Evolutionary conservation across 2,797 vertebrate genomes (phyloP), one percentile per base, ranked within the genome.

Genomic region (Peromyscus eremicus): DNA sequence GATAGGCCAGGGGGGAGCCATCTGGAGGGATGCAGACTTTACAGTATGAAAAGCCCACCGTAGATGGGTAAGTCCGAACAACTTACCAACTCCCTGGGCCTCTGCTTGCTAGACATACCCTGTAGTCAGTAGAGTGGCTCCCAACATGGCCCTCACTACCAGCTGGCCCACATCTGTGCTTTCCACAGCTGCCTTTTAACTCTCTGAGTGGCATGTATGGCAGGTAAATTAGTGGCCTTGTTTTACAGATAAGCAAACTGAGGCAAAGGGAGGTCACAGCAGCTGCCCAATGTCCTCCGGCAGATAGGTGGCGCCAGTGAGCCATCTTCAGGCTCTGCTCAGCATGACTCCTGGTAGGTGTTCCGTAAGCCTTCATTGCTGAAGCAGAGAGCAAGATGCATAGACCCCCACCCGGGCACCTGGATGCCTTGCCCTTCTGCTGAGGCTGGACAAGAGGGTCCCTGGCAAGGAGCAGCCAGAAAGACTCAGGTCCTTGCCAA

Each of bases 1-100:
- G 32, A 12, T 17, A 0, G 60, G 40, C 8, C 0, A 0, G 19
- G 9, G 5, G 4, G 5, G 3, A 34, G 17, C n/a, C 13, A 68
- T n/a, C 6, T 10, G 2, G 19, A 75, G 29, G 10, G 19, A 27
- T 1, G 1, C 21, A 7, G 88, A 64, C 2, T 21, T 21, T 17
- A 9, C 37, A 57, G 60, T 25, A 40, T 12, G 19, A 25, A 43
- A 77, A 55, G 17, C n/a, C 75, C 43, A 9, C 84, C 8, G 0
- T 1, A 5, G 23, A n/a, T 40, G 49, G 29, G 12, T 1, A 4
- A 25, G 7, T 5, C 60, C 16, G 19, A 80, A n/a, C 76, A 13
- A 25, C 64, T 32, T 23, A 0, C 43, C 71, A 19, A 2, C 57
- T 6, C 25, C 55, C 52, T 0, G 0, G 66, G 62, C 34, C 84